These are phyloP conservation scores for Serrognathus titanus DNA, from an alignment of 2,888 invertebrate species.

Conservation along the genomic window DNA sequence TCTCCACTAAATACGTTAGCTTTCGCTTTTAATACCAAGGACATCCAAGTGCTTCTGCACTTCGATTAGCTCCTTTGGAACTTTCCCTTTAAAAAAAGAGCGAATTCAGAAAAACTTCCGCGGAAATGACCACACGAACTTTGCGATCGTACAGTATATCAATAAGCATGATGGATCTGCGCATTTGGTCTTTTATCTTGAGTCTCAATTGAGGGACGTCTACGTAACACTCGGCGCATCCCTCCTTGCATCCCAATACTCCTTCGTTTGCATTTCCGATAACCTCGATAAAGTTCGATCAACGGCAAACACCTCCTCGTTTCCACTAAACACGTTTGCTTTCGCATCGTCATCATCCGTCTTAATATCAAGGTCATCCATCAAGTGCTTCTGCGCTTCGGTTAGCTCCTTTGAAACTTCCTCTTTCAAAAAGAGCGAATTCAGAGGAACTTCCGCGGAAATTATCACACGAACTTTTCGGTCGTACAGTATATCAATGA, in stretches of 20 bases:
- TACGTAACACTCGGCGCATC: conserved; percentile 6
- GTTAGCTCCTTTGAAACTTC: conserved; percentile 44
- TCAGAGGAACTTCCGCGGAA: conserved; percentile 75
- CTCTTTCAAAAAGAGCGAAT: conserved; percentile 66
- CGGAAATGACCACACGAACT: conserved; percentile 81
- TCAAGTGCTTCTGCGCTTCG: conserved; percentile 81
- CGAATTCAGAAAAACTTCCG: conserved; percentile 71
- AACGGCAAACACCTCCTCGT: conserved; percentile 96
- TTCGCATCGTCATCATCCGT: conserved; percentile 71
- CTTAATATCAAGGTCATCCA: conserved; percentile 92
- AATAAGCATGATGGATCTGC: conserved; percentile 94
- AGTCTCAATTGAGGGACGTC: conserved; percentile 82
- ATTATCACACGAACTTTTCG: conserved; percentile 84
- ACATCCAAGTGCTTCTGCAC: conserved; percentile 91
- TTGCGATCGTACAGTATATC: conserved; percentile 95
- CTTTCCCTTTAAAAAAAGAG: conserved; percentile 64
- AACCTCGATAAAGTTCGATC: conserved; percentile 91
- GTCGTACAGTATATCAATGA: conserved; percentile 96
- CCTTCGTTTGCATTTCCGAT: conserved; percentile 92
- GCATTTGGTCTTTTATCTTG: conserved; percentile 76
- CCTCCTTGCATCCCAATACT: conserved; percentile 74
- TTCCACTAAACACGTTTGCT: conserved; percentile 93
- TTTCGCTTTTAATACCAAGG: conserved; percentile 75
- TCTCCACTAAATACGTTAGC: conserved; percentile 95
- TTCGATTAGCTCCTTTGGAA: conserved; percentile 54